Conservation (phyloP, 2,888 invertebrate genomes). For the Spilarctia lutea region DNA sequence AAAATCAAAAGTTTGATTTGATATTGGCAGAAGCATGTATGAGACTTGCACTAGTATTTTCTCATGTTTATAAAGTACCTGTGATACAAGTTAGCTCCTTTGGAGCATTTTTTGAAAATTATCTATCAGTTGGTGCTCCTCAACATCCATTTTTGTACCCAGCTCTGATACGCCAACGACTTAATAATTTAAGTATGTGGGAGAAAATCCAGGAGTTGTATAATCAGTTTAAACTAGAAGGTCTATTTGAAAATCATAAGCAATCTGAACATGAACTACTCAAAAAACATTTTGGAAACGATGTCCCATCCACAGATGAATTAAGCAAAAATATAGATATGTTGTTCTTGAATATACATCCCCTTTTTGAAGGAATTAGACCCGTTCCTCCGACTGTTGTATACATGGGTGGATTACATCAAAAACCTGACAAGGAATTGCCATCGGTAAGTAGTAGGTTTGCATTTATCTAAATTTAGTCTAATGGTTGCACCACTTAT, state of each 20-base stretch:
- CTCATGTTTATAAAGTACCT: constrained; percentile 59
- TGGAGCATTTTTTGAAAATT: constrained; percentile 40
- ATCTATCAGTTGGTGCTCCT: constrained; percentile 32
- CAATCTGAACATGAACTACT: constrained; percentile 12
- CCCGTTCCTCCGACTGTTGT: constrained; percentile 70
- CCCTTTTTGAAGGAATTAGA: constrained; percentile 61
- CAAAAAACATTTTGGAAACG: constrained; percentile 27
- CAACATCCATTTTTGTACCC: constrained; percentile 11
- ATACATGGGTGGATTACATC: constrained; percentile 71
- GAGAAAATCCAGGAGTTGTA: constrained; percentile 18
- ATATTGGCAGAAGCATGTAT: constrained; percentile 58
- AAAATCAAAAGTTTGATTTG: constrained; percentile 48
- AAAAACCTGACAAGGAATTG: constrained; percentile 53
- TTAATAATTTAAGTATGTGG: constrained; percentile 14
- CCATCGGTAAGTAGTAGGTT: constrained; percentile 21
- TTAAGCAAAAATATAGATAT: constrained; percentile 60
- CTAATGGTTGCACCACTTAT: too few relatives aligned
- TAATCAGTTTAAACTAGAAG: neutral
- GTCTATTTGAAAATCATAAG: constrained; percentile 11
- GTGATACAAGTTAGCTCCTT: constrained; percentile 64
- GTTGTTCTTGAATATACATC: constrained; percentile 72
- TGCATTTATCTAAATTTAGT: too few relatives aligned
- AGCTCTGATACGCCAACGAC: neutral
- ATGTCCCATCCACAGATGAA: constrained; percentile 42
- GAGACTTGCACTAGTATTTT: constrained; percentile 47